Conservation (phyloP, 2,113 vertebrate genomes). For the Scopus umbretta region DNA sequence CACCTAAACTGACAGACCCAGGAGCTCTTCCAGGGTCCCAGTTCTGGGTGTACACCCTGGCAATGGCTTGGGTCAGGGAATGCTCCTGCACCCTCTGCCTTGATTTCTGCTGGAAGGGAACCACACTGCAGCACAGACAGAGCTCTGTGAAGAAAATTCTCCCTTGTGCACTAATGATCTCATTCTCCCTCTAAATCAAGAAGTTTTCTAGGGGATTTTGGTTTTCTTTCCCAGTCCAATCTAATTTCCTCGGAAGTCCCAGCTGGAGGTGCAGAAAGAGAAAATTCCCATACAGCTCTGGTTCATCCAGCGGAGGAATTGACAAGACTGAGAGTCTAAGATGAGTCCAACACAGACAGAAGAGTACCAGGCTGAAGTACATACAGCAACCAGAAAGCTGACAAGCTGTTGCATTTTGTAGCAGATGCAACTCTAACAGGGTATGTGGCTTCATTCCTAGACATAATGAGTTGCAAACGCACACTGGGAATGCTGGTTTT, state of each 20-base stretch:
- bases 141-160: not conserved
- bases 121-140: not conserved
- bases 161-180: not conserved
- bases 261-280: not conserved
- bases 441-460: slow-evolving; percentile 27
- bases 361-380: slow-evolving; percentile 12
- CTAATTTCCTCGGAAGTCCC: not conserved
- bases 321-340: not conserved
- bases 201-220: not conserved
- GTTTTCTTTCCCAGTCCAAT: not conserved
- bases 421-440: slow-evolving; percentile 44
- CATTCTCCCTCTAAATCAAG: not conserved
- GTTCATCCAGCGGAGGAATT: not conserved
- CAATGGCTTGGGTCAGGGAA: not conserved
- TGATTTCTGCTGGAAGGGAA: not conserved
- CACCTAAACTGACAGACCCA: not conserved
- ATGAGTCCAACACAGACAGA: not conserved
- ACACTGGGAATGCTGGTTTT: slow-evolving; percentile 37
- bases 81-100: not conserved
- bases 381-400: slow-evolving; percentile 25
- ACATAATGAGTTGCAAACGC: slow-evolving; percentile 29
- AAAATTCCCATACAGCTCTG: not conserved
- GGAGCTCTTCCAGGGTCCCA: not conserved
- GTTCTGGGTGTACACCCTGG: not conserved
- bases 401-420: slow-evolving; percentile 52